Base-by-base conservation (phyloP, 2,797 vertebrate genomes). In the Megalops cyprinoides region DNA sequence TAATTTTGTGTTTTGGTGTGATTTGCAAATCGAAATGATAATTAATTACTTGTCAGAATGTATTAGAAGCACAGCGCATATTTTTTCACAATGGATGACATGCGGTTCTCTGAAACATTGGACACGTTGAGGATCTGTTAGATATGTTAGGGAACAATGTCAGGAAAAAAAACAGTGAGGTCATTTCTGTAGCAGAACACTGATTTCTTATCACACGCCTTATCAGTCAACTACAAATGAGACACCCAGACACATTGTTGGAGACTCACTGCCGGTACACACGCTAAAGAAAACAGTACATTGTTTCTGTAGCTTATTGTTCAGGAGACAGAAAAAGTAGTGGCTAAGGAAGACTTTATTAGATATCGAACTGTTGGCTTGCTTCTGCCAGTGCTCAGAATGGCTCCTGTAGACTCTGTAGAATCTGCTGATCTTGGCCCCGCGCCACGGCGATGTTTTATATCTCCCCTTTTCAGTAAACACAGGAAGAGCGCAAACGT, bases 81-180 rank as follows among this genome's bases (percentile, higher is more conserved):
- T 9, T 37, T 71, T 42, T 71, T 39, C 67, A n/a, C 67, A 71
- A n/a, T 44, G n/a, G 34, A 39, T 44, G 20, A 39, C 44, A 7
- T 71, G n/a, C n/a, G 9, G 44, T 44, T 39, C 18, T 76, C 31
- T 14, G 10, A 7, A 5, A 14, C 56, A 44, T 79, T 67, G 31
- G 58, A 49, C 37, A 51, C 18, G 7, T 55, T 49, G 51, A 46
- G 62, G 28, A 56, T 78, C 39, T 77, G 51, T 77, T n/a, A 46
- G 77, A 49, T 60, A 48, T n/a, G n/a, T n/a, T n/a, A 37, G 25
- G 31, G 14, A 28, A 44, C 65, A 82, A 74, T 67, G n/a, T 62
- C 79, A 80, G 74, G 58, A 49, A 83, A 79, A 49, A 83, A 79
- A 58, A 56, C 74, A 58, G 65, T 79, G 55, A 25, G 71, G 53